Conservation (phyloP, 2,113 vertebrate species). For the Zingel zingel region DNA sequence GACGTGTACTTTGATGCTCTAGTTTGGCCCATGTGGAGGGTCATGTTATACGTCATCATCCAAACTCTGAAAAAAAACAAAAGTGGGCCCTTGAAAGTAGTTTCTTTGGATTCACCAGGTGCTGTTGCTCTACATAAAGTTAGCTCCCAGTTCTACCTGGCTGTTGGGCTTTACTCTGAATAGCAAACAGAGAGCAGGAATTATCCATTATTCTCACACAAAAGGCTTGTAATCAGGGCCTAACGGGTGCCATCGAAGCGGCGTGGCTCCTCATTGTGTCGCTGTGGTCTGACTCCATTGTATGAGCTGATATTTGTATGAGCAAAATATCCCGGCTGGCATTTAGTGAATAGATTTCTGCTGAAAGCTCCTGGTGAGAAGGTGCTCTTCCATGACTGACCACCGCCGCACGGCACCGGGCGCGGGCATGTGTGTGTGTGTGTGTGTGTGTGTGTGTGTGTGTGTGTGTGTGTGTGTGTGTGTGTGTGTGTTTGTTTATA, state of each 20-base stretch:
- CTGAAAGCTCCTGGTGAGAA: constrained; percentile 52
- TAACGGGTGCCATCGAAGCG: constrained; percentile 22
- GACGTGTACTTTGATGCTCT: no score
- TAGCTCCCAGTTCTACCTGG: constrained; percentile 35
- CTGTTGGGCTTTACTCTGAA: constrained; percentile 4
- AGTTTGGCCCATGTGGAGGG: no score
- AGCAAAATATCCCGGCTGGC: constrained; percentile 44
- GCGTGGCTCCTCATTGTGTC: constrained; percentile 40
- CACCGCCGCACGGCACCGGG: background rate
- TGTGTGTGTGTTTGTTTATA: constrained; percentile 20
- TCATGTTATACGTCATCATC: background rate
- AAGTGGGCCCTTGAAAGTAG: background rate
- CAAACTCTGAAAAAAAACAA: background rate
- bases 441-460: constrained; percentile 7
- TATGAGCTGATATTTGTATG: constrained; percentile 43
- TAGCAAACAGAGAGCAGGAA: constrained; percentile 32
- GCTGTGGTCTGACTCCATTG: constrained; percentile 46
- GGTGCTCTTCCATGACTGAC: constrained; percentile 49
- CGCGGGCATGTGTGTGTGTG: background rate
- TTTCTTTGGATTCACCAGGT: background rate
- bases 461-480: constrained; percentile 6
- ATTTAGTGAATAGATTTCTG: constrained; percentile 55
- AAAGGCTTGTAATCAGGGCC: constrained; percentile 58
- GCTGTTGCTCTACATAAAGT: background rate
- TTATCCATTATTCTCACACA: constrained; percentile 60